A percentile compares a stretch with the other conserved stretches of the same genome.
These are phyloP conservation scores for Orchestia grillus DNA, from an alignment of 1,140 invertebrate species.

Conservation along the genomic window DNA sequence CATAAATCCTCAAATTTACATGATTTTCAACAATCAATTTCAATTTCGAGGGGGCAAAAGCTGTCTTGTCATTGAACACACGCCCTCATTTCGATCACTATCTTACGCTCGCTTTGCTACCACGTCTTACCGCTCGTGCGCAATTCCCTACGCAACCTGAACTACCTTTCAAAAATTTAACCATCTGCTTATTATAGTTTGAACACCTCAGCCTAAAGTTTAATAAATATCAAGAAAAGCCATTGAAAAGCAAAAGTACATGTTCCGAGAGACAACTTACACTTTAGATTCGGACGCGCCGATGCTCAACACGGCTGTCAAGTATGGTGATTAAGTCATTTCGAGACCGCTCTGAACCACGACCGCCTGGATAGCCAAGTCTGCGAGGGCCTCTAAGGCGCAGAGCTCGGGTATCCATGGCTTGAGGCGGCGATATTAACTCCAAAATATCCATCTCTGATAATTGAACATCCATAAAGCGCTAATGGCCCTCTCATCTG, in stretches of 20 bases:
- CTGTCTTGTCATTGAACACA: too few relatives aligned
- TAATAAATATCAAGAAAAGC: not conserved
- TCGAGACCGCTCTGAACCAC: not conserved
- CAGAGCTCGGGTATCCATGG: slow-evolving; percentile 27
- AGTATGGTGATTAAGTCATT: slow-evolving; percentile 47
- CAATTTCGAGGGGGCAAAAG: too few relatives aligned
- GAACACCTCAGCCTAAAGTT: not conserved
- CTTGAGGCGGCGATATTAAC: slow-evolving; percentile 46
- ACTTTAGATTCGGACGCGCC: not conserved
- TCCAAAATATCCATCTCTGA: slow-evolving; percentile 54
- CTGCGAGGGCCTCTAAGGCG: not conserved
- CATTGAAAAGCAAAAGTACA: not conserved
- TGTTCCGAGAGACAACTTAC: not conserved
- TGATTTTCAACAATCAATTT: too few relatives aligned
- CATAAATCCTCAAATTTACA: too few relatives aligned
- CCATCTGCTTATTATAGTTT: not conserved
- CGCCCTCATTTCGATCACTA: too few relatives aligned
- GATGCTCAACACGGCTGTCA: not conserved
- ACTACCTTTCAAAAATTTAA: not conserved
- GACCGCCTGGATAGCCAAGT: not conserved
- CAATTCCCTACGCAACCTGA: not conserved
- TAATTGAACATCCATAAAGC: slow-evolving; percentile 55
- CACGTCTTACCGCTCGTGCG: not conserved
- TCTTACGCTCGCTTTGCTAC: too few relatives aligned
- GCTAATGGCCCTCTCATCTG: slow-evolving; percentile 47